A percentile compares a stretch with the other conserved stretches of the same genome.
Evolutionary conservation across 92 coral and sea anemone species (phyloP).

Genomic region (Siderastrea radians): DNA sequence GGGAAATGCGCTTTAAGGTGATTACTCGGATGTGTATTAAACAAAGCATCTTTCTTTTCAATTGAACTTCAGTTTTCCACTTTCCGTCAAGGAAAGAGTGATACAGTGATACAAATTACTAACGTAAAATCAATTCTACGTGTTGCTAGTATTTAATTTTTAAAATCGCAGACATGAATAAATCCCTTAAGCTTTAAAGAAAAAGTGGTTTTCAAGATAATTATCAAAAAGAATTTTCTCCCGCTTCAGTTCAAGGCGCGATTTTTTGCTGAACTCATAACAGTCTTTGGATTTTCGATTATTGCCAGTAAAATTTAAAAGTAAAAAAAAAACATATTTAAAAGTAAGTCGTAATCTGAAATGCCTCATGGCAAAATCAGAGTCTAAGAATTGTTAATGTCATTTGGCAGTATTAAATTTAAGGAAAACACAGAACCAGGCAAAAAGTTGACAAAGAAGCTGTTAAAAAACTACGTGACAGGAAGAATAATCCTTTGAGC

Average conservation of each 20-base stretch:
- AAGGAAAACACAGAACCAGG: neutral
- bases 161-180: neutral
- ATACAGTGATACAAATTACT: neutral
- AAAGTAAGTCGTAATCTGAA: neutral
- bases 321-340: slow-evolving; percentile 4
- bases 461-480: neutral
- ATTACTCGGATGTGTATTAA: neutral
- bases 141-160: neutral
- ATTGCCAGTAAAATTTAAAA: slow-evolving; percentile 5
- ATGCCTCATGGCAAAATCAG: neutral
- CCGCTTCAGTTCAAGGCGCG: neutral
- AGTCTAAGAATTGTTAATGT: neutral
- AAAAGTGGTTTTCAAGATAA: neutral
- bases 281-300: neutral
- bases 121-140: neutral
- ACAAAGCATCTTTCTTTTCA: slow-evolving; percentile 3
- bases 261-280: neutral
- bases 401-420: neutral
- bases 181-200: neutral
- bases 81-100: neutral
- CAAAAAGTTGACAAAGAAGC: neutral
- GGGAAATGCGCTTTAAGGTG: slow-evolving; percentile 12
- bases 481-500: neutral
- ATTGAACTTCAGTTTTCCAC: neutral
- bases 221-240: neutral